A percentile compares a stretch with the other conserved stretches of the same genome.
Conservation (phyloP, 2,797 vertebrate genomes). For the Halcyon badia region DNA sequence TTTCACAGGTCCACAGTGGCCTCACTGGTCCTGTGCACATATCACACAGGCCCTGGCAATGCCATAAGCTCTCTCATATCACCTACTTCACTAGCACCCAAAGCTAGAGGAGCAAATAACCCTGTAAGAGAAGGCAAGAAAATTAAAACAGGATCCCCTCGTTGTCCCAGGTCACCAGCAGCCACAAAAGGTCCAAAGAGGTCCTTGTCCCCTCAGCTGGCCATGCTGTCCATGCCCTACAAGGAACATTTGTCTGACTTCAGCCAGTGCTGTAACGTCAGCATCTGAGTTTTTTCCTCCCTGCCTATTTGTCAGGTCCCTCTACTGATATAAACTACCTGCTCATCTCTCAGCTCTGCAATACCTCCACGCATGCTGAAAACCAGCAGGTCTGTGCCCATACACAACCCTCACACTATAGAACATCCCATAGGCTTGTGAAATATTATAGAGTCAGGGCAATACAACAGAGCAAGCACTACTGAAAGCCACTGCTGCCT, state of each 20-base stretch:
- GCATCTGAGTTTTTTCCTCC: background rate
- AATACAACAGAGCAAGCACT: background rate
- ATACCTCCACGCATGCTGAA: background rate
- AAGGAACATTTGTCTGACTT: background rate
- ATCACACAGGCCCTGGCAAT: background rate
- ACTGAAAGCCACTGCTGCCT: slow-evolving; percentile 1
- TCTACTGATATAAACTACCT: background rate
- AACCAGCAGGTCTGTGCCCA: accelerated
- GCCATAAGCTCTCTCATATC: background rate
- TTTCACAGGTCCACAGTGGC: background rate
- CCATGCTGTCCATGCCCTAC: accelerated
- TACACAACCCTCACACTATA: background rate
- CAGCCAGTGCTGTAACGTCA: background rate
- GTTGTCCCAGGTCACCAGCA: background rate
- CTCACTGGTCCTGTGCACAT: accelerated
- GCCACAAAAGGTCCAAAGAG: background rate
- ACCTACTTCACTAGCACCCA: accelerated
- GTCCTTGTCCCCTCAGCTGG: background rate
- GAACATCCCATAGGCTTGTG: background rate
- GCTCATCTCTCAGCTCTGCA: background rate
- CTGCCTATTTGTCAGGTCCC: background rate
- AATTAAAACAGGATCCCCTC: background rate
- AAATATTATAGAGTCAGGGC: background rate
- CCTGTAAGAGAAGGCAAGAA: background rate
- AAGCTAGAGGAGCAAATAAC: background rate